These are phyloP conservation scores for Kradibia gibbosae DNA, from an alignment of 1,140 invertebrate species.

Conservation along the genomic window DNA sequence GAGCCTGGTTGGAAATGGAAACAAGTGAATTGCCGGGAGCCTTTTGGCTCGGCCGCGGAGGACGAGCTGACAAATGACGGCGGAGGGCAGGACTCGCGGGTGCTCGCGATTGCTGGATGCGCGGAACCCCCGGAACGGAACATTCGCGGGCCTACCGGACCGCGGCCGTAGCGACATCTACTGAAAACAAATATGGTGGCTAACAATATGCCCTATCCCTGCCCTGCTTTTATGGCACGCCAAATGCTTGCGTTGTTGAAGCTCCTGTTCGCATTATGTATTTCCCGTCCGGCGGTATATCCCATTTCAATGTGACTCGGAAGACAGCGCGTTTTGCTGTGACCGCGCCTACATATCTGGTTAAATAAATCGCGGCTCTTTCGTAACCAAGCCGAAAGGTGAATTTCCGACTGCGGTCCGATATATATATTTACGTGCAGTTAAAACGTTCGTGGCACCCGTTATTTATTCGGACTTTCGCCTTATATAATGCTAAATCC, in stretches of 20 bases:
- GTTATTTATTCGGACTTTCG: conserved; percentile 44
- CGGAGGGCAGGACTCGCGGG: neutral
- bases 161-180: conserved; percentile 62
- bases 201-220: conserved; percentile 69
- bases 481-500: conserved; percentile 63
- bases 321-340: conserved; percentile 52
- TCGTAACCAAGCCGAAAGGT: conserved; percentile 65
- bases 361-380: conserved; percentile 60
- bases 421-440: conserved; percentile 22
- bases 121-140: neutral
- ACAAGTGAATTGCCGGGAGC: conserved; percentile 22
- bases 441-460: conserved; percentile 9
- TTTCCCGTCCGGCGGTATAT: conserved; percentile 60
- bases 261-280: conserved; percentile 64
- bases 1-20: neutral
- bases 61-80: neutral
- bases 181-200: conserved; percentile 71
- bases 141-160: conserved; percentile 32
- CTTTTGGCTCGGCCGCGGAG: neutral
- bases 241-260: conserved; percentile 68
- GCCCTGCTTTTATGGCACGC: conserved; percentile 66
- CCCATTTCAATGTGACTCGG: conserved; percentile 61
- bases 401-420: conserved; percentile 21
- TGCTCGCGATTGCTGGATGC: neutral
- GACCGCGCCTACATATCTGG: conserved; percentile 54